Percentiles rank a stretch among this genome's conserved stretches.
Conservation (phyloP, 1,140 invertebrate genomes). For the Batillaria attramentaria region DNA sequence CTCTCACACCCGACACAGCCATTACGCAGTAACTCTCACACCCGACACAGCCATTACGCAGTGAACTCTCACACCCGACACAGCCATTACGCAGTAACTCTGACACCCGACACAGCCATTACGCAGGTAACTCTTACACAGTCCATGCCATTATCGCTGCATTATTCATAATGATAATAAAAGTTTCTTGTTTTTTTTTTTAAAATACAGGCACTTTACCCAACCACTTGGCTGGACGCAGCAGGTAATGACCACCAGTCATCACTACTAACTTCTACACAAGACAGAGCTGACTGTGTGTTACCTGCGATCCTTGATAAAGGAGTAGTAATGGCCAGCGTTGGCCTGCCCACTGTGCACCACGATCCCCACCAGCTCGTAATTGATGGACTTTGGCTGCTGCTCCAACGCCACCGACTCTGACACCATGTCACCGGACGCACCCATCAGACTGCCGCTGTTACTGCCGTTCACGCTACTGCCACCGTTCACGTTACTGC, state of each 20-base stretch:
- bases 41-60: too few species aligned
- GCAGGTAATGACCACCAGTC: constrained; percentile 1
- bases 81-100: too few species aligned
- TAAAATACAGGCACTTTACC: too few species aligned
- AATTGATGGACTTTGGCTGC: constrained; percentile 80
- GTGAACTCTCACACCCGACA: too few species aligned
- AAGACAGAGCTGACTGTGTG: background rate
- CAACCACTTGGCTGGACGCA: too few species aligned
- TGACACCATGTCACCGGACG: constrained; percentile 31
- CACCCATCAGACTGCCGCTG: constrained; percentile 13
- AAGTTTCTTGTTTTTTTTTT: too few species aligned
- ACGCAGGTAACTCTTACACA: background rate
- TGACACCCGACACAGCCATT: too few species aligned
- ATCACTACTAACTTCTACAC: background rate
- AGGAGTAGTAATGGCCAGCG: constrained; percentile 97
- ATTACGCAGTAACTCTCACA: too few species aligned
- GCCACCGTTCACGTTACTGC: constrained; percentile 23
- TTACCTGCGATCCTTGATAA: constrained; percentile 78
- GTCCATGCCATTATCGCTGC: too few species aligned
- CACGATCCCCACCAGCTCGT: constrained; percentile 95
- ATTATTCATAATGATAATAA: too few species aligned
- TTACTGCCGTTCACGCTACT: constrained; percentile 38
- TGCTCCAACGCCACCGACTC: constrained; percentile 38
- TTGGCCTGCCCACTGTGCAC: constrained; percentile 98
- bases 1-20: too few species aligned